A percentile compares a stretch with the other conserved stretches of the same genome.
Evolutionary conservation across 2,888 invertebrate genomes (phyloP).

Genomic region (Xanthia icteritia): DNA sequence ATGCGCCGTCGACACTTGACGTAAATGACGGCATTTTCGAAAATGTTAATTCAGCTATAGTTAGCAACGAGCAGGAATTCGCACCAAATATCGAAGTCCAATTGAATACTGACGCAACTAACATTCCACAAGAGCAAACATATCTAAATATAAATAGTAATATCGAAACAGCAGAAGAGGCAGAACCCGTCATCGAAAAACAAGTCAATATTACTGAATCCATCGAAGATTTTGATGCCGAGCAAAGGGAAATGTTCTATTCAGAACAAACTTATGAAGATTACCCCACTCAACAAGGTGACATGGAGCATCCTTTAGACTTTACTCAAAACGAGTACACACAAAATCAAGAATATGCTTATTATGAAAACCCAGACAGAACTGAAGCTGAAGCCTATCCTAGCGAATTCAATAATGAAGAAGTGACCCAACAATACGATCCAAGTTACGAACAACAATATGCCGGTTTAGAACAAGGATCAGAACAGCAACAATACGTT

Average conservation of each 20-base stretch:
- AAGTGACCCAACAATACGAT: constrained; percentile 78
- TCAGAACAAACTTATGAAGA: constrained; percentile 72
- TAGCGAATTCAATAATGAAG: constrained; percentile 76
- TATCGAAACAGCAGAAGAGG: constrained; percentile 33
- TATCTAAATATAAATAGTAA: constrained; percentile 22
- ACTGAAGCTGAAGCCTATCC: constrained; percentile 71
- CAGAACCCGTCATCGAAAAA: constrained; percentile 28
- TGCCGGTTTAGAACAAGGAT: constrained; percentile 54
- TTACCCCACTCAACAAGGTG: constrained; percentile 66
- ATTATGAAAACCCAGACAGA: constrained; percentile 79
- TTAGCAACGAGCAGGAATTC: constrained; percentile 66
- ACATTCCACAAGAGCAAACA: constrained; percentile 63
- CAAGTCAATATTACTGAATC: constrained; percentile 33
- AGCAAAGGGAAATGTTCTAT: constrained; percentile 81
- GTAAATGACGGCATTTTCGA: constrained; percentile 4
- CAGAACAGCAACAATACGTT: constrained; percentile 56
- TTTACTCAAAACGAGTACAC: constrained; percentile 66
- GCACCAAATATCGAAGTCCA: constrained; percentile 60
- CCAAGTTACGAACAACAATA: constrained; percentile 82
- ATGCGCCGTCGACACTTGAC: constrained; percentile 29
- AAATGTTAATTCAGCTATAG: constrained; percentile 66
- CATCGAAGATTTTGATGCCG: constrained; percentile 78
- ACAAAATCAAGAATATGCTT: constrained; percentile 73
- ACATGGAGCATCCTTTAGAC: constrained; percentile 60
- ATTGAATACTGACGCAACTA: constrained; percentile 58